A percentile compares a stretch with the other conserved stretches of the same genome.
These are phyloP conservation scores for Picathartes gymnocephalus DNA, from an alignment of 2,113 vertebrate species.

Conservation along the genomic window DNA sequence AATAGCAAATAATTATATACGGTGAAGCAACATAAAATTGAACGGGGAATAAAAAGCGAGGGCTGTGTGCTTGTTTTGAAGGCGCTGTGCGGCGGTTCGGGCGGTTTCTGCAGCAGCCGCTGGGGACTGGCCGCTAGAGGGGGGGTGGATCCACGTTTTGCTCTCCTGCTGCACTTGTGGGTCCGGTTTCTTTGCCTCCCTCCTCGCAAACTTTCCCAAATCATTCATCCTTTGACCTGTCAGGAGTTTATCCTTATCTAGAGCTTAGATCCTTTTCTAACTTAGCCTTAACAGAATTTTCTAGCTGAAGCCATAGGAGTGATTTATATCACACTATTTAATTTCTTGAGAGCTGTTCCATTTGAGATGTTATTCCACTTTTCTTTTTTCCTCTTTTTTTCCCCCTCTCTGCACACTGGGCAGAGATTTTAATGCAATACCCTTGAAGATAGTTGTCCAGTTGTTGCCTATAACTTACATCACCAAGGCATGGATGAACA, in stretches of 20 bases:
- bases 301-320: neutral
- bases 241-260: neutral
- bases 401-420: neutral
- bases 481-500: neutral
- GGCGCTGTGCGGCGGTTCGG: rapidly evolving
- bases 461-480: neutral
- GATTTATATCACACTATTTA: neutral
- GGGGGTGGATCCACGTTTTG: slow-evolving; percentile 13
- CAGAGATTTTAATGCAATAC: neutral
- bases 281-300: neutral
- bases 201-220: neutral
- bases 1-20: neutral
- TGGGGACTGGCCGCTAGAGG: slow-evolving; percentile 49
- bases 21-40: neutral
- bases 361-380: neutral
- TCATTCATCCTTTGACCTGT: neutral
- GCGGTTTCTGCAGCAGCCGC: neutral
- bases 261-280: neutral
- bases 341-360: neutral
- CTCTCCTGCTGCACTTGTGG: rapidly evolving
- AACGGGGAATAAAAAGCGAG: neutral
- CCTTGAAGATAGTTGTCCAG: neutral
- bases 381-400: neutral
- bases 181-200: neutral
- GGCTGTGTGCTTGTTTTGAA: rapidly evolving